phyloP scores from a whole-genome alignment of 2,888 invertebrate species.

The Timandra comae region DNA sequence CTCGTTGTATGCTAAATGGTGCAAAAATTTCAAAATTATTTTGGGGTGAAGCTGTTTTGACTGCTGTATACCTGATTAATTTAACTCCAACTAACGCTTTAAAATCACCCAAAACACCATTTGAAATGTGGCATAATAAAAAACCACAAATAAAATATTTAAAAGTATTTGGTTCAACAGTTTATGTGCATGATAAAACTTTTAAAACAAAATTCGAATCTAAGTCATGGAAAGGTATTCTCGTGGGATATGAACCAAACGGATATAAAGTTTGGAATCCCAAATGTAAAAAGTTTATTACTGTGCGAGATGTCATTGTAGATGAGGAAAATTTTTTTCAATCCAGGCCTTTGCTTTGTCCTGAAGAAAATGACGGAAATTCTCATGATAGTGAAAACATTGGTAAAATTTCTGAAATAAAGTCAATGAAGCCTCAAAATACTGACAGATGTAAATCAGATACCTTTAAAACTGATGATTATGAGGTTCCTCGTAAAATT shows the following conservation, averaged over 20 bases:
- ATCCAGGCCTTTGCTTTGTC: conserved; percentile 18
- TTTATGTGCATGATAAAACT: conserved; percentile 18
- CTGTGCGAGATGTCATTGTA: conserved; percentile 35
- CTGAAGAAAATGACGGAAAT: conserved; percentile 6
- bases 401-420: conserved; percentile 6
- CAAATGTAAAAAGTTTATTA: conserved; percentile 23
- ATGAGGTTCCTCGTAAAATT: conserved; percentile 6
- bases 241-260: conserved; percentile 34
- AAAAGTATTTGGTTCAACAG: conserved; percentile 35
- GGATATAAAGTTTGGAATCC: conserved; percentile 37
- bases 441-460: conserved; percentile 10
- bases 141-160: conserved; percentile 28
- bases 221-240: conserved; percentile 36
- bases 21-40: conserved; percentile 31
- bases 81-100: too few species aligned
- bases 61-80: conserved; percentile 26
- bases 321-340: conserved; percentile 31
- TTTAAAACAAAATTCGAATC: conserved; percentile 6
- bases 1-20: conserved; percentile 32
- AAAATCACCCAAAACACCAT: conserved; percentile 39
- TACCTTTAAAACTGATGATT: conserved; percentile 11
- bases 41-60: conserved; percentile 35
- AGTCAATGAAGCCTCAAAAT: conserved; percentile 6
- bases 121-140: conserved; percentile 38
- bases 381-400: conserved; percentile 10